Evolutionary conservation across 2,888 invertebrate genomes (phyloP), one percentile per base, ranked within the genome.

Genomic region (Syritta pipiens): DNA sequence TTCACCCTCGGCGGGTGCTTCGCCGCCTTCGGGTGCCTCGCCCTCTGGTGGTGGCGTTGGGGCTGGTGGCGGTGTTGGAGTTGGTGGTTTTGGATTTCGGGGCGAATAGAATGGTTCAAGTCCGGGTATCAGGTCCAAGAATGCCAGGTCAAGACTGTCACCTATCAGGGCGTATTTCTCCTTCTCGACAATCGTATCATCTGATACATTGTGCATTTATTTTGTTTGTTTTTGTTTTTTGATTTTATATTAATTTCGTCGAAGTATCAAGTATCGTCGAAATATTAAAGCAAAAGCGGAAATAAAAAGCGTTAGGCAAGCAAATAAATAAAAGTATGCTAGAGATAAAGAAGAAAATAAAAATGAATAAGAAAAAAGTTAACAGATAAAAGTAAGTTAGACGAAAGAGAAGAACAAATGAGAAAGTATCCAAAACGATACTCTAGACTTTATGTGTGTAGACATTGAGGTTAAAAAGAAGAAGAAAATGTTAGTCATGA

Each of bases 161-260:
- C 96, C 95, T 90, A 98, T 95, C 89, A 94, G 93, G 91, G 96
- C 97, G 93, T 93, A 97, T 90, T 93, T 94, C 92, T 97, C 97
- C 92, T 95, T 97, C 90, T 94, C 95, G 88, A 90, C 91, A 91
- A 95, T 94, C 90, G 95, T 92, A 88, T 95, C 95, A 92, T 95
- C 95, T 95, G 81, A 57, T 76, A 44, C 30, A 55, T 30, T 28
- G 2, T 42, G 69, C 83, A 84, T n/a, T 84, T 86, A 9, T n/a
- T 19, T 84, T 14, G 84, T 81, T 81, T 81, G 59, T 44, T 44
- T 28, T 22, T 28, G 30, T 32, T 46, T 81, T 67, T 62, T 20
- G 10, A 12, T 55, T 69, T 62, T 40, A 55, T 42, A 30, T 63
- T 40, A 51, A n/a, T 60, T 17, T 48, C 40, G 44, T 35, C 35